phyloP scores from a whole-genome alignment of 2,113 vertebrate genomes.

The Thymallus thymallus region DNA sequence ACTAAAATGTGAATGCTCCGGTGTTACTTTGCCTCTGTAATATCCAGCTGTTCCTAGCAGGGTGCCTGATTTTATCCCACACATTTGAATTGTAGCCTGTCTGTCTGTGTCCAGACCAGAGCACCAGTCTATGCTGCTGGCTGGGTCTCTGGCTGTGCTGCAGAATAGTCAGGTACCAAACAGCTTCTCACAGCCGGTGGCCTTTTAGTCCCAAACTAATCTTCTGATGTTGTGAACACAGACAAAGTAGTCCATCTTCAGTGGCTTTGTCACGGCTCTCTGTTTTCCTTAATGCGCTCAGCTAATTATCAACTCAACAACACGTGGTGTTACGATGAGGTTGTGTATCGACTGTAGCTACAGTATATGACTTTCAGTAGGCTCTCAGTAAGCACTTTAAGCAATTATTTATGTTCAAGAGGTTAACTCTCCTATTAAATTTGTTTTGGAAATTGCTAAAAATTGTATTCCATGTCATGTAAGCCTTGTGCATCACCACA shows the following conservation, averaged over 20 bases:
- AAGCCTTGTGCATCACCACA: no score
- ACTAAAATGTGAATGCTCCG: not conserved
- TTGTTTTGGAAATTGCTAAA: not conserved
- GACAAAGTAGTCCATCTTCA: not conserved
- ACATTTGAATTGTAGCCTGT: not conserved
- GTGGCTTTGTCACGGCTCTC: not conserved
- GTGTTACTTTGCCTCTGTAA: not conserved
- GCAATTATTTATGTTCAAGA: not conserved
- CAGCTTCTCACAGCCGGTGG: not conserved
- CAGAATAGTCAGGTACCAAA: not conserved
- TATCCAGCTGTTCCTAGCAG: constrained; percentile 32
- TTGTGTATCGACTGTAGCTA: not conserved
- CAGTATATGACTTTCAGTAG: not conserved
- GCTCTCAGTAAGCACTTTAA: no score
- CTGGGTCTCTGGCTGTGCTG: not conserved
- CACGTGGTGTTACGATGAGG: not conserved
- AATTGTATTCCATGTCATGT: not conserved
- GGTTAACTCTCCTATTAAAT: not conserved
- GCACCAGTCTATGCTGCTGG: not conserved
- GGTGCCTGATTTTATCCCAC: constrained; percentile 7
- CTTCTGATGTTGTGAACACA: constrained; percentile 2
- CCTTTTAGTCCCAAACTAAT: constrained; percentile 3
- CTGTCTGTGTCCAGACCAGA: not conserved
- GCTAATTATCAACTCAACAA: not conserved
- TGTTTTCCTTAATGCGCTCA: not conserved